These are phyloP conservation scores for Brotogeris chrysoptera DNA, from an alignment of 2,797 vertebrate species.

Conservation along the genomic window DNA sequence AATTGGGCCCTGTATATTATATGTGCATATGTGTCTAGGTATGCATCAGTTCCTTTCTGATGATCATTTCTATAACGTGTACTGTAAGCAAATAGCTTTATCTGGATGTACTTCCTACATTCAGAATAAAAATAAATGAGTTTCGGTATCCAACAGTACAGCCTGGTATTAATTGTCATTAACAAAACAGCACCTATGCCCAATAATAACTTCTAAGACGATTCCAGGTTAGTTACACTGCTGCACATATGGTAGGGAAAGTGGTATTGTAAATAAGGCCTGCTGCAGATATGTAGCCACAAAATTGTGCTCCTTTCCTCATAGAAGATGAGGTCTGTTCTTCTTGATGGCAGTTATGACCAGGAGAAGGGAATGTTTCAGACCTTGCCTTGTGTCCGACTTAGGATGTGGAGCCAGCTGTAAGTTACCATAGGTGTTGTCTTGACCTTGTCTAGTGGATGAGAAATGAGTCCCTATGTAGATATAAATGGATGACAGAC, in stretches of 20 bases:
- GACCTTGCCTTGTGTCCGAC: background rate
- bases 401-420: background rate
- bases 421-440: background rate
- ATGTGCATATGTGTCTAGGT: background rate
- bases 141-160: background rate
- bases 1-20: background rate
- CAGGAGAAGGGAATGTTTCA: background rate
- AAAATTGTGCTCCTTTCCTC: background rate
- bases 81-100: background rate
- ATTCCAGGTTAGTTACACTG: background rate
- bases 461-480: background rate
- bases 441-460: background rate
- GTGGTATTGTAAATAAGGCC: background rate
- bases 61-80: background rate
- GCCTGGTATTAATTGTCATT: background rate
- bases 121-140: background rate
- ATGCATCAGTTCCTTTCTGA: background rate
- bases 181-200: background rate
- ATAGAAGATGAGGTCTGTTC: background rate
- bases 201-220: background rate
- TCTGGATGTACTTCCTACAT: background rate
- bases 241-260: background rate
- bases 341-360: background rate
- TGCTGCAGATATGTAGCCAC: background rate
- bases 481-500: background rate